Evolutionary conservation across 2,888 invertebrate genomes (phyloP).

Genomic region (Tipula lateralis): DNA sequence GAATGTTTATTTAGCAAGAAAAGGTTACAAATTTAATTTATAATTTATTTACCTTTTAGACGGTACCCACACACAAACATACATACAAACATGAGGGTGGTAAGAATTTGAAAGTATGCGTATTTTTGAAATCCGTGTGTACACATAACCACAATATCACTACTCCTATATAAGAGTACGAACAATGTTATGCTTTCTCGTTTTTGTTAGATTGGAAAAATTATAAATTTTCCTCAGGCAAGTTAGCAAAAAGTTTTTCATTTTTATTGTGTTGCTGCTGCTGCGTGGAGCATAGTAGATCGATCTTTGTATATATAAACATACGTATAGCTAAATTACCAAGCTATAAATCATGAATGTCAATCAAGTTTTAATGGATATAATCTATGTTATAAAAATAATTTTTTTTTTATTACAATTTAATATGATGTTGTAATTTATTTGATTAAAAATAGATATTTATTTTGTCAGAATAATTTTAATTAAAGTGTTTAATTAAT

Average conservation of each 20-base stretch:
- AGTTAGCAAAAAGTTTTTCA: background rate
- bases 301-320: background rate
- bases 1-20: background rate
- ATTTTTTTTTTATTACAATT: background rate
- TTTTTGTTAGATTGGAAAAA: background rate
- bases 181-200: background rate
- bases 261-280: background rate
- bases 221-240: background rate
- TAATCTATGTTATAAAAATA: background rate
- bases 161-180: too few species aligned
- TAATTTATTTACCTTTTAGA: background rate
- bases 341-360: background rate
- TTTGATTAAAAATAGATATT: background rate
- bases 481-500: background rate
- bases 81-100: background rate
- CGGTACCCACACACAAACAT: background rate
- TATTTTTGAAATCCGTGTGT: background rate
- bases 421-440: conserved; percentile 5
- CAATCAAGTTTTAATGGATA: background rate
- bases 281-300: background rate
- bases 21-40: conserved; percentile 9
- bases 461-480: background rate
- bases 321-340: background rate
- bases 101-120: background rate
- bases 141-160: background rate